phyloP scores from a whole-genome alignment of 2,888 invertebrate species.

The Sinohyriopsis cumingii region DNA sequence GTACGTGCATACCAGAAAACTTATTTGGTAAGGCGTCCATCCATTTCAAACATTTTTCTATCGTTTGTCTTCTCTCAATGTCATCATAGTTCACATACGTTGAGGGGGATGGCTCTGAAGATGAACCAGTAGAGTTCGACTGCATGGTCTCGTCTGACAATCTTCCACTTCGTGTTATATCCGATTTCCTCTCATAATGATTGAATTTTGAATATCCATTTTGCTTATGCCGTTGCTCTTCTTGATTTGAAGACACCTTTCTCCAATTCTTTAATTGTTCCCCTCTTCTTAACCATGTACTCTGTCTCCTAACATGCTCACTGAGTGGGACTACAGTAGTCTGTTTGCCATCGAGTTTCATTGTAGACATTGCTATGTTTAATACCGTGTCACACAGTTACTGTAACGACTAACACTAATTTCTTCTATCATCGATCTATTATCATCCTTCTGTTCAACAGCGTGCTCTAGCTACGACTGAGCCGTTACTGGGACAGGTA shows the following conservation, averaged over 20 bases:
- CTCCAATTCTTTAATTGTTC: conserved; percentile 47
- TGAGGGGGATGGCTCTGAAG: conserved; percentile 22
- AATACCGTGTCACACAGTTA: no score
- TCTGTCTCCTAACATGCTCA: conserved; percentile 25
- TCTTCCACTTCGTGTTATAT: conserved; percentile 40
- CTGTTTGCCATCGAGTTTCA: conserved; percentile 7
- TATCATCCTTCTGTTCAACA: no score
- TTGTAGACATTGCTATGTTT: not conserved
- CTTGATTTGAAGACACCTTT: conserved; percentile 17
- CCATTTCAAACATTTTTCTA: conserved; percentile 56
- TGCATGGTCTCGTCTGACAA: conserved; percentile 30
- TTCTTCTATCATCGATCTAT: no score
- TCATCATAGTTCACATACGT: conserved; percentile 26
- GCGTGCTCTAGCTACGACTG: no score
- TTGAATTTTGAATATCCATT: conserved; percentile 15
- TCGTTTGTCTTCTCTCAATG: conserved; percentile 31
- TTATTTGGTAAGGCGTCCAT: conserved; percentile 53
- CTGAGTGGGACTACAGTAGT: conserved; percentile 18
- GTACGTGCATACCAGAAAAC: conserved; percentile 56
- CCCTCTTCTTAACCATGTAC: conserved; percentile 43
- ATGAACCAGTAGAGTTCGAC: conserved; percentile 23
- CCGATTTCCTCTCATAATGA: conserved; percentile 43
- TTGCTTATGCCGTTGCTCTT: conserved; percentile 11
- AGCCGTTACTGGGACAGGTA: no score
- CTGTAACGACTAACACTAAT: no score